phyloP scores from a whole-genome alignment of 2,113 vertebrate species.

The Xyliphius kryptos region DNA sequence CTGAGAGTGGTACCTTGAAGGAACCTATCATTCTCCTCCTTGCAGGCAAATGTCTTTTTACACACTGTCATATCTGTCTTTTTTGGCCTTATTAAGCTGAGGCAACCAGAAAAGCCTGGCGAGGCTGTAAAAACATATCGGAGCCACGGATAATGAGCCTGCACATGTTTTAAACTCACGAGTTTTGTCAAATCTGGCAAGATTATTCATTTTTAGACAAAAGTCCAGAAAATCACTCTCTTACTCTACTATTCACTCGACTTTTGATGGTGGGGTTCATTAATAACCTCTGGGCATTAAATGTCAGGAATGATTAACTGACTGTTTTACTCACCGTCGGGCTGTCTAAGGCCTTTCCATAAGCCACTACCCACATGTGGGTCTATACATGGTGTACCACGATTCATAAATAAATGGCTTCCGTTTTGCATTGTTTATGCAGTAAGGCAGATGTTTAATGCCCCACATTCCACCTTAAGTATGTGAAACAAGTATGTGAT shows the following conservation, averaged over 20 bases:
- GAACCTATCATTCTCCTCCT: conserved; percentile 36
- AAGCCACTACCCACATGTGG: conserved; percentile 5
- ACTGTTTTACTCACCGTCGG: conserved; percentile 8
- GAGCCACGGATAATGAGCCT: conserved; percentile 35
- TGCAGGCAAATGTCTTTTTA: conserved; percentile 31
- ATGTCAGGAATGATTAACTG: conserved; percentile 16
- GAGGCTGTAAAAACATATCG: conserved; percentile 29
- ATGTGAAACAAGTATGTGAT: conserved; percentile 49
- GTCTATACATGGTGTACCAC: conserved; percentile 6
- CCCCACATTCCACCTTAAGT: conserved; percentile 18
- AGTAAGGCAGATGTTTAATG: conserved; percentile 32
- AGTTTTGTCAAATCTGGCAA: conserved; percentile 18
- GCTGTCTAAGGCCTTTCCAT: conserved; percentile 18
- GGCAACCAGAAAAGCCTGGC: conserved; percentile 36
- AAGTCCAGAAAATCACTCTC: not conserved
- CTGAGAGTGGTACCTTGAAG: conserved; percentile 27
- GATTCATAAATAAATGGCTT: conserved; percentile 20
- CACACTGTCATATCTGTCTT: conserved; percentile 43
- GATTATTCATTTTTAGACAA: conserved; percentile 14
- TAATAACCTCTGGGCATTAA: conserved; percentile 21
- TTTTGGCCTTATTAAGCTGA: conserved; percentile 43
- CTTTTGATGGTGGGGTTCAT: conserved; percentile 20
- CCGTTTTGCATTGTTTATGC: conserved; percentile 24
- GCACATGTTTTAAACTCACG: not conserved
- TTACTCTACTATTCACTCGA: not conserved